Conservation (phyloP, 2,113 vertebrate genomes). For the Hippopotamus amphibius region DNA sequence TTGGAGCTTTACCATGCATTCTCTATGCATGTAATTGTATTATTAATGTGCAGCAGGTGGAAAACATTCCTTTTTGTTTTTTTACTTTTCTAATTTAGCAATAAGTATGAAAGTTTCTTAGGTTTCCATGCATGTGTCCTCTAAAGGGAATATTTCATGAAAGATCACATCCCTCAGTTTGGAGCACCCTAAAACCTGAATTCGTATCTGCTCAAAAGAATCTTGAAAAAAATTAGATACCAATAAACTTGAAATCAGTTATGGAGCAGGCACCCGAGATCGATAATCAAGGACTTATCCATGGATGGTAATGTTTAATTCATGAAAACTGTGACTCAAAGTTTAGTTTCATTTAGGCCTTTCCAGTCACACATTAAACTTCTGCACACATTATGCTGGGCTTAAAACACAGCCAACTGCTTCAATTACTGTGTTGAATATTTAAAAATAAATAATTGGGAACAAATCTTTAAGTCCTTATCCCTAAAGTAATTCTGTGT, state of each 20-base stretch:
- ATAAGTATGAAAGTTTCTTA: slow-evolving; percentile 31
- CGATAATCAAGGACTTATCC: not conserved
- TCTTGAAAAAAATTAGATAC: not conserved
- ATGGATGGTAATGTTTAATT: not conserved
- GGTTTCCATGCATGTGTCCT: not conserved
- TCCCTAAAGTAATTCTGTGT: not conserved
- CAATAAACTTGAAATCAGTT: not conserved
- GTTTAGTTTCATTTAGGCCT: not conserved
- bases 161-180: not conserved
- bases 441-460: not conserved
- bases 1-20: slow-evolving; percentile 77
- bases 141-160: not conserved
- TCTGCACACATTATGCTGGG: not conserved
- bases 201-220: not conserved
- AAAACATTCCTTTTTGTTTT: slow-evolving; percentile 55
- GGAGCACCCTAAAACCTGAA: not conserved
- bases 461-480: not conserved
- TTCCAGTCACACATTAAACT: not conserved
- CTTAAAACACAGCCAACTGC: not conserved
- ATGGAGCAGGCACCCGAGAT: not conserved
- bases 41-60: slow-evolving; percentile 60
- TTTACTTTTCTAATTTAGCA: slow-evolving; percentile 58
- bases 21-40: slow-evolving; percentile 74
- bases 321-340: not conserved
- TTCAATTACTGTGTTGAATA: not conserved